phyloP scores from a whole-genome alignment of 2,888 invertebrate genomes.

The Sesamia inferens region DNA sequence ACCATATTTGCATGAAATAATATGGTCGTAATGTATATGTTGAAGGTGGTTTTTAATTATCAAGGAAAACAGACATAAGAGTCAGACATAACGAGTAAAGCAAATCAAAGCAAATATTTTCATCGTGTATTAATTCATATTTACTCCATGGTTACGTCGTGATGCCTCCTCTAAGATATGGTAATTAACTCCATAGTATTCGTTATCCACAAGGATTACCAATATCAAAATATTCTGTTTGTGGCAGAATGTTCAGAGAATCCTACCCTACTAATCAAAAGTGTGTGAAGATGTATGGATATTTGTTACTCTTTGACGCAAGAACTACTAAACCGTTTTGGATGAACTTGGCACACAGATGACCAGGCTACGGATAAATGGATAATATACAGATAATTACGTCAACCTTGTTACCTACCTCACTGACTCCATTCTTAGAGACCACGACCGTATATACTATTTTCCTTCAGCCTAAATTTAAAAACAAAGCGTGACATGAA shows the following conservation, averaged over 20 bases:
- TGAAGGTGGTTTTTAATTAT: neutral
- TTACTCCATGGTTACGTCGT: too few relatives aligned
- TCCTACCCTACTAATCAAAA: neutral
- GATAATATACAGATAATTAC: too few relatives aligned
- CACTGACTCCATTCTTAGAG: too few relatives aligned
- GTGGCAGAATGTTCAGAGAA: neutral
- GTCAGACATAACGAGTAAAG: neutral
- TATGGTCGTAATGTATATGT: neutral
- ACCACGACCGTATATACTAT: too few relatives aligned
- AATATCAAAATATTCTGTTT: constrained; percentile 1
- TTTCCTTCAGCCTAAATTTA: too few relatives aligned
- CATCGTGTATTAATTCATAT: too few relatives aligned
- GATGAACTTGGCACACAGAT: neutral
- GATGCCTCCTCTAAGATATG: neutral
- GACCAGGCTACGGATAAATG: too few relatives aligned
- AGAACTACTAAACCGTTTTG: too few relatives aligned
- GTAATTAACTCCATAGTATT: constrained; percentile 19
- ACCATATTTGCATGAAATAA: neutral
- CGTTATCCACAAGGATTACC: constrained; percentile 9
- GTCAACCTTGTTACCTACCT: too few relatives aligned
- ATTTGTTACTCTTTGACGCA: too few relatives aligned
- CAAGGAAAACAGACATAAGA: too few relatives aligned
- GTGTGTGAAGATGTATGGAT: neutral
- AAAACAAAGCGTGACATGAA: too few relatives aligned
- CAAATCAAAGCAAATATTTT: neutral